Conservation (phyloP, 2,888 invertebrate species). For the Allygus modestus region DNA sequence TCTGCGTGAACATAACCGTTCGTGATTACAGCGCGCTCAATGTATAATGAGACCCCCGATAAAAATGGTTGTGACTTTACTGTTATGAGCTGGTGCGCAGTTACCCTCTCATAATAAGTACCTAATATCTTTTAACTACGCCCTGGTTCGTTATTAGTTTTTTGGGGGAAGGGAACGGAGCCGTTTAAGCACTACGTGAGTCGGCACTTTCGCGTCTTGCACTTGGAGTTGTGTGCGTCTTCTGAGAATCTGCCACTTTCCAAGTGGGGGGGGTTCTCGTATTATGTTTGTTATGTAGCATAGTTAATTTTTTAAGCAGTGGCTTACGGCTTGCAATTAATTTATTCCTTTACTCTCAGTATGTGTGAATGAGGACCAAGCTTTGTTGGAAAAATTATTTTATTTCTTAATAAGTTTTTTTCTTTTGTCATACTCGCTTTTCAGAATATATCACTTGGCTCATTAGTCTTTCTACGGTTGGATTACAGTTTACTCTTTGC, state of each 20-base stretch:
- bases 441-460: too few species aligned
- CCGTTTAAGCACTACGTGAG: constrained; percentile 33
- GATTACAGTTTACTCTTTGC: too few species aligned
- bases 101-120: constrained; percentile 54
- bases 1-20: constrained; percentile 59
- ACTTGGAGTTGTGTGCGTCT: neutral
- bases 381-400: too few species aligned
- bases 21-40: constrained; percentile 54
- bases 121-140: constrained; percentile 61
- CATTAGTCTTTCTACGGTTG: too few species aligned
- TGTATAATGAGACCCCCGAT: constrained; percentile 50
- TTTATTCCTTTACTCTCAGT: too few species aligned
- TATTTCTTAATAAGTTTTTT: too few species aligned
- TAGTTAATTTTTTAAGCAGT: too few species aligned
- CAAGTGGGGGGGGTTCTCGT: too few species aligned
- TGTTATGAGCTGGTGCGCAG: constrained; percentile 52
- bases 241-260: neutral
- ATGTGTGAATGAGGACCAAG: too few species aligned
- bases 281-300: too few species aligned
- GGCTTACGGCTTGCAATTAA: too few species aligned
- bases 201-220: neutral
- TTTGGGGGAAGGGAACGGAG: constrained; percentile 33
- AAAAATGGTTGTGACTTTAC: constrained; percentile 60
- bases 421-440: too few species aligned
- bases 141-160: constrained; percentile 61